A percentile compares a stretch with the other conserved stretches of the same genome.
phyloP scores from a whole-genome alignment of 2,888 invertebrate genomes.

The Acrocyrtus sp. region DNA sequence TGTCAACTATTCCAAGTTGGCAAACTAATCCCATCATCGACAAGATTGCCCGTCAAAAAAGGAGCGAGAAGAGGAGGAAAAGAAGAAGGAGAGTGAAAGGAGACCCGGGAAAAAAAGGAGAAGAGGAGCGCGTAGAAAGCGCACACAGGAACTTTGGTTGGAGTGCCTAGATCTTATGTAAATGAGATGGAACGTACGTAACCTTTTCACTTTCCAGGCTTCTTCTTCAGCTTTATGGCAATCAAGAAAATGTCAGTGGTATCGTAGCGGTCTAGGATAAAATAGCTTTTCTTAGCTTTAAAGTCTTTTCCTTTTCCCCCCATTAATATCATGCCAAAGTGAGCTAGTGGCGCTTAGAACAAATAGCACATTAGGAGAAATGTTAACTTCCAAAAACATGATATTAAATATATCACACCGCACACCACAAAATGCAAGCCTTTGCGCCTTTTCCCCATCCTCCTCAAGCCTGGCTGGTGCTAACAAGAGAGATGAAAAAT shows the following conservation, averaged over 20 bases:
- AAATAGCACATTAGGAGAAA: not conserved
- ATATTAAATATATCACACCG: slow-evolving; percentile 2
- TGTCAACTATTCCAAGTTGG: not conserved
- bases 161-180: slow-evolving; percentile 12
- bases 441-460: no score
- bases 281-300: not conserved
- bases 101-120: no score
- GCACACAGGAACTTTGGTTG: no score
- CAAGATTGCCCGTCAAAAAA: slow-evolving; percentile 8
- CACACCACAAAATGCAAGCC: not conserved
- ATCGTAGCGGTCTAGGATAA: slow-evolving; percentile 5
- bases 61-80: not conserved
- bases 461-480: not conserved
- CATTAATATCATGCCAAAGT: not conserved
- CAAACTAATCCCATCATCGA: slow-evolving; percentile 9
- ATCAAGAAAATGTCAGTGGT: slow-evolving; percentile 35
- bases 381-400: not conserved
- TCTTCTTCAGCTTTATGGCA: slow-evolving; percentile 5
- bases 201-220: slow-evolving; percentile 10
- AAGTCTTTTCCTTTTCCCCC: not conserved
- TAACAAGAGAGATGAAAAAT: slow-evolving; percentile 47
- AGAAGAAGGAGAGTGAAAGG: not conserved
- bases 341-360: not conserved
- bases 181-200: slow-evolving; percentile 35
- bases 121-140: no score